These are phyloP conservation scores for Tortricodes alternella DNA, from an alignment of 2,888 invertebrate species.

Conservation along the genomic window DNA sequence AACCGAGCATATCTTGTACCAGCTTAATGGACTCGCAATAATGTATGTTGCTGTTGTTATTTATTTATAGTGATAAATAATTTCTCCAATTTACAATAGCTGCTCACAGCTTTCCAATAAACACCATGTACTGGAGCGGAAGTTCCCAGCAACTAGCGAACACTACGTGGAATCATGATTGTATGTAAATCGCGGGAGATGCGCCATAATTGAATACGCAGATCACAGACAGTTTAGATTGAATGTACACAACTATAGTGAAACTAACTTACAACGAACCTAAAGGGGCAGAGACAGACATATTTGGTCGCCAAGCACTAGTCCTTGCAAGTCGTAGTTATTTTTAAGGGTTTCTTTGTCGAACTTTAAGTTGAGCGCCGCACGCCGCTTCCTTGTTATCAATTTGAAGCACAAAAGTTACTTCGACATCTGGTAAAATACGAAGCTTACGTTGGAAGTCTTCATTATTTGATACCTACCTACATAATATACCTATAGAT, in stretches of 20 bases:
- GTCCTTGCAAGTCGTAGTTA: too few species aligned
- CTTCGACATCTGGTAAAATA: too few species aligned
- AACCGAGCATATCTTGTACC: too few species aligned
- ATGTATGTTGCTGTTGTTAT: too few species aligned
- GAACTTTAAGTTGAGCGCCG: too few species aligned
- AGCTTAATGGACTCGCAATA: too few species aligned
- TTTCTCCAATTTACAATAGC: background rate
- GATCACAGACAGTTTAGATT: slow-evolving; percentile 23
- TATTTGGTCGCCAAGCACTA: background rate
- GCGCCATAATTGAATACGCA: slow-evolving; percentile 23
- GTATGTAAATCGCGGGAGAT: slow-evolving; percentile 27
- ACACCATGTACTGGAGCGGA: background rate
- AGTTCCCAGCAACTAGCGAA: slow-evolving; percentile 19
- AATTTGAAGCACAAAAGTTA: too few species aligned
- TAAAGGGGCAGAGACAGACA: background rate
- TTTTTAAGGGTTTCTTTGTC: too few species aligned
- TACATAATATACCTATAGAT: too few species aligned
- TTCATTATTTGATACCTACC: too few species aligned
- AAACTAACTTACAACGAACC: background rate
- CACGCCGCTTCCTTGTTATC: too few species aligned
- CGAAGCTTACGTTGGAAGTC: too few species aligned
- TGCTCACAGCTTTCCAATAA: slow-evolving; percentile 2
- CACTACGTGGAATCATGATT: slow-evolving; percentile 23
- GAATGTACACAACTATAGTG: slow-evolving; percentile 5
- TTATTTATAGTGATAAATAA: background rate